Base-by-base conservation (phyloP, 2,797 vertebrate genomes). In the Myripristis murdjan region DNA sequence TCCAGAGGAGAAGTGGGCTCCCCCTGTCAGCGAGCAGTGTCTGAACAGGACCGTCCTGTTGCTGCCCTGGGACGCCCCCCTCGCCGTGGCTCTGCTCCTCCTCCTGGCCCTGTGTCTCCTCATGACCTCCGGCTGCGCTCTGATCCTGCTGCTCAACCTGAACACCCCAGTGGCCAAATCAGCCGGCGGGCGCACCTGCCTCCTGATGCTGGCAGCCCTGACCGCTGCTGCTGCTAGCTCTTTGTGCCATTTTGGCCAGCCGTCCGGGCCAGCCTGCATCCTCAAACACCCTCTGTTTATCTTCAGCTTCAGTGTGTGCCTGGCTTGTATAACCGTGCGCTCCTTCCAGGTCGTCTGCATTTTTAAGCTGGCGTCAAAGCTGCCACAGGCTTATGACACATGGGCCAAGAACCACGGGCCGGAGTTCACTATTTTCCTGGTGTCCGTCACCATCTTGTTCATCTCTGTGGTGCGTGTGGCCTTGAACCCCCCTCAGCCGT, bases 301-400 rank as follows among this genome's bases (percentile, higher is more conserved):
- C 4, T 26, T 95, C 75, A 93, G 95, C 86, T 94, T 95, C 85
- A 92, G 93, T 4, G 14, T 94, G 81, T 96, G 95, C 69, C 85
- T 97, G 51, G 89, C 95, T 48, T 95, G 95, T 83, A 89, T 96
- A 44, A 66, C 94, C 0, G 89, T 96, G 62, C 91, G 94, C 18
- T 93, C 96, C n/a, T 91, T 97, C 72, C 96, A 98, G 91, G 94
- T 96, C 5, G 87, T 96, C 71, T 96, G 93, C 64, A 89, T 95
- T 87, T 97, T 98, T 67, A 96, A 95, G 81, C 91, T 97, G 90
- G 87, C 95, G n/a, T 87, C 94, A 68, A 93, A 89, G 75, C 87
- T 97, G 63, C 96, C 96, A 0, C 87, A 81, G 0, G 91, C 81
- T 64, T 96, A 95, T 0, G 68, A 94, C 73, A 92, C 73, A 71